Percentiles rank a stretch among this genome's conserved stretches.
Evolutionary conservation across 1,140 invertebrate species (phyloP).

Genomic region (Hermetia illucens): DNA sequence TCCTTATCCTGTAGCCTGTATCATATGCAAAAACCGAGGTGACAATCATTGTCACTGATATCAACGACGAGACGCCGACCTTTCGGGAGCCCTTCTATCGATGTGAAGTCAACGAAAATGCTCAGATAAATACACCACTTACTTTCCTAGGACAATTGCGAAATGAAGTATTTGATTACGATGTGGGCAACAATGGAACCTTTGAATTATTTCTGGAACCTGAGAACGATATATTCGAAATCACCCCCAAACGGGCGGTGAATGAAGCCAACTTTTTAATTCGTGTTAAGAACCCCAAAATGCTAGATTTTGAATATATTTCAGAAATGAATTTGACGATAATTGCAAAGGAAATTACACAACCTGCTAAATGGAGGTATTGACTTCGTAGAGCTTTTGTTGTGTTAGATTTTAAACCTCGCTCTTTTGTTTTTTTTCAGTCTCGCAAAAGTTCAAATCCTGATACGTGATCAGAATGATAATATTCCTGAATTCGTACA

Average conservation of each 20-base stretch:
- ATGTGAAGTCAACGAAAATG: conserved; percentile 84
- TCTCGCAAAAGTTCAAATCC: conserved; percentile 68
- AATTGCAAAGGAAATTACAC: conserved; percentile 68
- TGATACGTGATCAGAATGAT: conserved; percentile 84
- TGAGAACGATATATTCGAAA: conserved; percentile 72
- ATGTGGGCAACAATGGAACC: conserved; percentile 87
- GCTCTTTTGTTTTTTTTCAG: conserved; percentile 27
- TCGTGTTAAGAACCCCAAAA: conserved; percentile 67
- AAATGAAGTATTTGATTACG: conserved; percentile 83
- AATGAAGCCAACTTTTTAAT: conserved; percentile 88
- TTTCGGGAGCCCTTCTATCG: conserved; percentile 67
- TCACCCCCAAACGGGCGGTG: conserved; percentile 73
- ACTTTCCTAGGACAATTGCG: conserved; percentile 66
- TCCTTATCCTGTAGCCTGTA: conserved; percentile 36
- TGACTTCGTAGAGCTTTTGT: not conserved
- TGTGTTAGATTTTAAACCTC: no score
- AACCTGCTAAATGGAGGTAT: conserved; percentile 28
- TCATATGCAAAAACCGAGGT: conserved; percentile 76
- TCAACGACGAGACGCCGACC: conserved; percentile 84
- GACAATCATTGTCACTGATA: conserved; percentile 83
- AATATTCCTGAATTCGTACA: conserved; percentile 83
- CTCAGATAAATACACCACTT: conserved; percentile 77
- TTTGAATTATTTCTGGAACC: conserved; percentile 71
- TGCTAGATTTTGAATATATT: conserved; percentile 74
- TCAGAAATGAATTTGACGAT: conserved; percentile 71